Conservation (phyloP, 1,140 invertebrate species). For the Lepidurus apus region DNA sequence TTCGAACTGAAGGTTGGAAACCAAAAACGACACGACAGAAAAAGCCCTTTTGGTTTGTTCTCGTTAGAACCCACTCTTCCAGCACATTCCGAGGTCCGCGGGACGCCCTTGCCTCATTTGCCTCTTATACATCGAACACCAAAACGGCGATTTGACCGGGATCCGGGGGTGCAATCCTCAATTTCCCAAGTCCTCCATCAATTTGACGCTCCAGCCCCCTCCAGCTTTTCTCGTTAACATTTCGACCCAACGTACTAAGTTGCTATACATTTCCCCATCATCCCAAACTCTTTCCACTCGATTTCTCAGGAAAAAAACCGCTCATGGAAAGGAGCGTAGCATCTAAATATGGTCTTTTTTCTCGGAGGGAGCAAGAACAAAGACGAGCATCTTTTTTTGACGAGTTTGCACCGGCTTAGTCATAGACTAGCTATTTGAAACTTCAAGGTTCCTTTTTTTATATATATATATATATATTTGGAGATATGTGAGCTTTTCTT, state of each 20-base stretch:
- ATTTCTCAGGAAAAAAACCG: too few relatives aligned
- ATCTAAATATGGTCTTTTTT: conserved; percentile 5
- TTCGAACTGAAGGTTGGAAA: neutral
- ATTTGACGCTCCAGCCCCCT: conserved; percentile 9
- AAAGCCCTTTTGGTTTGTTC: neutral
- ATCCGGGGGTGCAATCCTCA: conserved; percentile 13
- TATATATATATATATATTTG: neutral
- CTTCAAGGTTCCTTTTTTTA: neutral
- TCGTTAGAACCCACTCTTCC: conserved; percentile 17
- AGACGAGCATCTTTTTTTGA: neutral
- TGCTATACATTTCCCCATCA: neutral
- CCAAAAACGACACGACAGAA: neutral
- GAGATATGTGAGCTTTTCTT: neutral
- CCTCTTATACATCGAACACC: neutral
- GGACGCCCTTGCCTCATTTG: conserved; percentile 13
- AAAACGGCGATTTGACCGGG: conserved; percentile 2
- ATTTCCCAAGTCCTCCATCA: conserved; percentile 15
- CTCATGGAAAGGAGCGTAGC: neutral
- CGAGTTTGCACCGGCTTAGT: neutral
- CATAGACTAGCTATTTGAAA: neutral
- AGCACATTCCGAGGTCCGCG: neutral
- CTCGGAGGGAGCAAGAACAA: neutral
- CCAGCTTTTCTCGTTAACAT: conserved; percentile 21
- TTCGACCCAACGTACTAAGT: neutral
- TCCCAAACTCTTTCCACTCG: neutral